Evolutionary conservation across 1,140 invertebrate genomes (phyloP).

Genomic region (Lamellibrachia luymesi): DNA sequence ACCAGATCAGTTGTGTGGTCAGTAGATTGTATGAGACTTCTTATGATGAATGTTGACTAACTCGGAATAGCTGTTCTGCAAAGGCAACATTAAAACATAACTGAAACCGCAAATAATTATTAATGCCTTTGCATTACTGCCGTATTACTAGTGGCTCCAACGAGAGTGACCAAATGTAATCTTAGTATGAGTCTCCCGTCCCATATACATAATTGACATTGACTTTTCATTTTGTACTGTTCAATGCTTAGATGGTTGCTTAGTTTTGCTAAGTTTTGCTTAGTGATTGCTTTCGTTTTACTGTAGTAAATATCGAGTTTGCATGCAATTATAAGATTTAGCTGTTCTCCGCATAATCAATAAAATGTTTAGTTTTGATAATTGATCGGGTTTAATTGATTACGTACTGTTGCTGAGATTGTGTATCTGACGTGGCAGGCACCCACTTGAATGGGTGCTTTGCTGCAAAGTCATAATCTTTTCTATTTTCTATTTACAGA

Average conservation of each 20-base stretch:
- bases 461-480: background rate
- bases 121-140: background rate
- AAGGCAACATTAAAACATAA: background rate
- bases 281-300: background rate
- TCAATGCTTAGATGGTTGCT: too few relatives aligned
- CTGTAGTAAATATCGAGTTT: background rate
- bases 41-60: too few relatives aligned
- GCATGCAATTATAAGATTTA: background rate
- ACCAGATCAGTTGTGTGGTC: too few relatives aligned
- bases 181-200: too few relatives aligned
- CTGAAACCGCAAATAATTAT: background rate
- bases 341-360: background rate
- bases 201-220: too few relatives aligned
- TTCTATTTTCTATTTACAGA: background rate
- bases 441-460: background rate
- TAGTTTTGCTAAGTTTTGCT: too few relatives aligned
- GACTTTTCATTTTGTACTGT: too few relatives aligned
- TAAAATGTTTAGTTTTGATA: background rate
- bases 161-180: too few relatives aligned
- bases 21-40: too few relatives aligned
- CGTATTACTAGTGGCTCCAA: too few relatives aligned
- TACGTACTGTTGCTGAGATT: background rate
- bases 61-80: too few relatives aligned
- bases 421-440: background rate
- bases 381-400: background rate